A percentile compares a stretch with the other conserved stretches of the same genome.
phyloP scores from a whole-genome alignment of 2,888 invertebrate genomes.

The Tipula helvola region DNA sequence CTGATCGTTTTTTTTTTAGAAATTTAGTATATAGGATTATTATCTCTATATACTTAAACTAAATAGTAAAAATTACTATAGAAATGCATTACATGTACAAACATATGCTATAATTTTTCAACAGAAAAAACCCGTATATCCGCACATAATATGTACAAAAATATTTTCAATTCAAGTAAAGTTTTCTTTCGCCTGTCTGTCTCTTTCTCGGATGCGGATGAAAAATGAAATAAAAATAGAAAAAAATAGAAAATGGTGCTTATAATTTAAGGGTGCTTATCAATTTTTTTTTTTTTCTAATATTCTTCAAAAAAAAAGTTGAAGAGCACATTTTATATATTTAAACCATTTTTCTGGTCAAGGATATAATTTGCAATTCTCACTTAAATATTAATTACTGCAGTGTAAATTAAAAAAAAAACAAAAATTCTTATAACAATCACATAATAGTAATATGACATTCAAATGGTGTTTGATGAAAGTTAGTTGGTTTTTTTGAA shows the following conservation, averaged over 20 bases:
- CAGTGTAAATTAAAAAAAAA: not conserved
- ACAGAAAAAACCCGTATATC: not conserved
- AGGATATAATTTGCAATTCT: slow-evolving; percentile 4
- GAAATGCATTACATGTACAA: not conserved
- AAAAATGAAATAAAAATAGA: not conserved
- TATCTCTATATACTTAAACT: not conserved
- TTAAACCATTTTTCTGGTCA: not conserved
- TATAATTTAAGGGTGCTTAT: slow-evolving; percentile 4
- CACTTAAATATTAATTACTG: not conserved
- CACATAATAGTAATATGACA: not conserved
- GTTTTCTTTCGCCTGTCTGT: not conserved
- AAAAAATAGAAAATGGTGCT: not conserved
- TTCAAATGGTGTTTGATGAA: not conserved
- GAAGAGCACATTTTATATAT: not conserved
- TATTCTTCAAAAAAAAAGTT: not conserved
- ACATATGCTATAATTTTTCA: not conserved
- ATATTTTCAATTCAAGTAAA: not conserved
- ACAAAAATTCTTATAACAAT: not conserved
- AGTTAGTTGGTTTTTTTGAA: not conserved
- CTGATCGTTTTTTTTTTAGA: not conserved
- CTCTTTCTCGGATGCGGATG: not conserved
- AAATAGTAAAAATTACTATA: too few species aligned
- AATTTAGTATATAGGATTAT: not conserved
- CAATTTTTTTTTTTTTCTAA: not conserved
- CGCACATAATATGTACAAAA: not conserved